Evolutionary conservation across 2,888 invertebrate species (phyloP).

Genomic region (Drosophila barbarae): DNA sequence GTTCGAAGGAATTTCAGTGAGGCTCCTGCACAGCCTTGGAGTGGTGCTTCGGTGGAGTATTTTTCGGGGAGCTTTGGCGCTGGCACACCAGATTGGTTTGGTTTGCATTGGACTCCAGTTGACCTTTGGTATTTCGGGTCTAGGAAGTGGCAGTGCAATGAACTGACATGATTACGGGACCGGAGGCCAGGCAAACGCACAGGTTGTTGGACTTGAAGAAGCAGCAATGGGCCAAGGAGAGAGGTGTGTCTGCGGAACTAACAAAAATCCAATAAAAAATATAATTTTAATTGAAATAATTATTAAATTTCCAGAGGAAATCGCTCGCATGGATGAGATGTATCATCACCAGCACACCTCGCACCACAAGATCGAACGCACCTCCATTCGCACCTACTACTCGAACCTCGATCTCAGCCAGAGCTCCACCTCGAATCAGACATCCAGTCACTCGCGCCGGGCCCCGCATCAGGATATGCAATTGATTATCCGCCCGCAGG

Average conservation of each 20-base stretch:
- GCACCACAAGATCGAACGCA: slow-evolving; percentile 79
- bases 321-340: slow-evolving; percentile 88
- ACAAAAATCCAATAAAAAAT: not conserved
- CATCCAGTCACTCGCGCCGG: slow-evolving; percentile 47
- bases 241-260: slow-evolving; percentile 83
- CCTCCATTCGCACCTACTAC: slow-evolving; percentile 79
- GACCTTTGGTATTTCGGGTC: slow-evolving; percentile 14
- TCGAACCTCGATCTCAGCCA: slow-evolving; percentile 78
- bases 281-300: not conserved
- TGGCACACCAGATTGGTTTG: slow-evolving; percentile 1
- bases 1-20: slow-evolving; percentile 56
- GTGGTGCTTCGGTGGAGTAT: slow-evolving; percentile 33
- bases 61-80: slow-evolving; percentile 1
- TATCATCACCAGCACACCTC: slow-evolving; percentile 82
- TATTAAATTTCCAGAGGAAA: slow-evolving; percentile 84
- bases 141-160: slow-evolving; percentile 54
- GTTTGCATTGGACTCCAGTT: slow-evolving; percentile 8
- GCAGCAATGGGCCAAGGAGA: slow-evolving; percentile 95
- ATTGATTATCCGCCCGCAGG: slow-evolving; percentile 42
- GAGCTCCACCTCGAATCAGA: slow-evolving; percentile 58
- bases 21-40: slow-evolving; percentile 57
- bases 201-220: slow-evolving; percentile 92
- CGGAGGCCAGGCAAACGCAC: slow-evolving; percentile 76
- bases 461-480: slow-evolving; percentile 37
- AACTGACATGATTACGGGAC: slow-evolving; percentile 76